Evolutionary conservation across 2,797 vertebrate species (phyloP), one percentile per base, ranked within the genome.

Genomic region (Cryptoblepharus egeriae): DNA sequence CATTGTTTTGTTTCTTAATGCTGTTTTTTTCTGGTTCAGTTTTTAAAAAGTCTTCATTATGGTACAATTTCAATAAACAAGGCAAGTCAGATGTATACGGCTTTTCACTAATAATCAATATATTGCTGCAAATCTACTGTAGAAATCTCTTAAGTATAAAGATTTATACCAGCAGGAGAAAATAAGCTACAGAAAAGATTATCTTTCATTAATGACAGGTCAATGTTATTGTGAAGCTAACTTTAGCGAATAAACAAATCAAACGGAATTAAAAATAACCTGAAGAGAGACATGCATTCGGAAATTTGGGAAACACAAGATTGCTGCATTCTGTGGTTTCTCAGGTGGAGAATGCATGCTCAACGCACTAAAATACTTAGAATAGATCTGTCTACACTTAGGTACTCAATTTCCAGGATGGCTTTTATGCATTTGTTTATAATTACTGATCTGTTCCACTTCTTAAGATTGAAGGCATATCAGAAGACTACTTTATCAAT

Each of bases 381-480:
- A 57, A 57, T 57, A 22, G 2, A 22, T 20, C 20, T 57, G 55
- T 57, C 61, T 12, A 5, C 24, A 37, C 30, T 84, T 75, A 75
- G 35, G 49, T 6, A 67, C 63, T 68, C 69, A 10, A 45, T 79
- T 85, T 32, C 76, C 68, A 61, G 55, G 61, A 1, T 71, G 4
- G 37, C 10, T 77, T 82, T 76, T 49, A 75, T 61, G 64, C 26
- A 65, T 37, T 67, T 72, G 71, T 72, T 86, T 85, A 71, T 24
- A 52, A 18, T 32, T n/a, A 15, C 4, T 64, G 49, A 73, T 73
- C 55, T 16, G 1, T 3, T 75, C 42, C 64, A 42, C 20, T 1
- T 65, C 49, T 24, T 79, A 35, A 68, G 79, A 37, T n/a, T 70
- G 28, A 71, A 70, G 5, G 71, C 28, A 83, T 73, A 30, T 18